A percentile compares a stretch with the other conserved stretches of the same genome.
phyloP scores from a whole-genome alignment of 2,113 vertebrate genomes.

The Pelecanus crispus region DNA sequence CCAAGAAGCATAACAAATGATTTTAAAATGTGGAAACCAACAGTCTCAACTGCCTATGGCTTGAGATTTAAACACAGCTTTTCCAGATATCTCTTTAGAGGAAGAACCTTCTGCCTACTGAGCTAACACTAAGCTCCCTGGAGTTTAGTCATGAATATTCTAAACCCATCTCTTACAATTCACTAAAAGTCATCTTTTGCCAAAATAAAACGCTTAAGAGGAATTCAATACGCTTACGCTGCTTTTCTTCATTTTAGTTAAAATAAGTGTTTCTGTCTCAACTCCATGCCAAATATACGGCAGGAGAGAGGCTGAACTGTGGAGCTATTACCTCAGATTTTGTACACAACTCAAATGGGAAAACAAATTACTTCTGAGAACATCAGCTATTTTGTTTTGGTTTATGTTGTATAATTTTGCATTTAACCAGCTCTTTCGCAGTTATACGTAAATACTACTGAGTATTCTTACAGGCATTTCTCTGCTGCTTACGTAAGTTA shows the following conservation, averaged over 20 bases:
- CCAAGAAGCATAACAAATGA: constrained; percentile 4
- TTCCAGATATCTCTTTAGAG: constrained; percentile 39
- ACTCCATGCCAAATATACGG: constrained; percentile 14
- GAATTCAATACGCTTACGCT: neutral
- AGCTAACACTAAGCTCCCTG: constrained; percentile 57
- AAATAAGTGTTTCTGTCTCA: neutral
- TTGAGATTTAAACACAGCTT: constrained; percentile 53
- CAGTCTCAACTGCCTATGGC: constrained; percentile 17
- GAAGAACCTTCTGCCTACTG: constrained; percentile 46
- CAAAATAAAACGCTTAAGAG: constrained; percentile 44
- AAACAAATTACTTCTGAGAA: constrained; percentile 16
- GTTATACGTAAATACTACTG: neutral
- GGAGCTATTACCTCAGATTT: neutral
- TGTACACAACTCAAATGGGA: neutral
- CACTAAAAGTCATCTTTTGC: constrained; percentile 15
- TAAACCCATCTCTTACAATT: constrained; percentile 24
- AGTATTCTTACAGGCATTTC: neutral
- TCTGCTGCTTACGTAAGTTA: neutral
- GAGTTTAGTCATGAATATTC: constrained; percentile 62
- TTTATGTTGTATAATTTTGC: neutral
- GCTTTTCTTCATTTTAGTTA: neutral
- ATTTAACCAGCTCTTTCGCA: neutral
- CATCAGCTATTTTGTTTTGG: neutral
- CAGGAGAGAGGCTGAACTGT: neutral
- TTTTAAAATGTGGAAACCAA: constrained; percentile 29